Evolutionary conservation across 2,888 invertebrate genomes (phyloP), one percentile per base, ranked within the genome.

Genomic region (Drosophila koepferae): DNA sequence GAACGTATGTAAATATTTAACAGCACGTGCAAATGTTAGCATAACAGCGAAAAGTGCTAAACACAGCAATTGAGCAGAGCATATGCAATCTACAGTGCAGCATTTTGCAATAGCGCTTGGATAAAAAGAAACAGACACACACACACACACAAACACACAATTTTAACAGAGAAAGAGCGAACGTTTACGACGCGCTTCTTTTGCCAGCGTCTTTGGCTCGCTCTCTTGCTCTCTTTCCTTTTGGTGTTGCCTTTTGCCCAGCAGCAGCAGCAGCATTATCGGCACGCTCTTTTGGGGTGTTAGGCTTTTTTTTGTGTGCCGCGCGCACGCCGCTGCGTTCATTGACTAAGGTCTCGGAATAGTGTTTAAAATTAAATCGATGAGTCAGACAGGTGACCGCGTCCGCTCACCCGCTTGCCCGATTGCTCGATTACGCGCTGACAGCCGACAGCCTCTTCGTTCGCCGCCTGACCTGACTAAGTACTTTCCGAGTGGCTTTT

Each of bases 291-390:
- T 46, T 14, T 38, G 49, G 23, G 49, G 36, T 59, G 31, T 68
- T 58, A 6, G 66, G 51, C 51, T 51, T 56, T 28, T 28, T 28
- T 68, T 36, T 56, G 60, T 23, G 60, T 62, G 49, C 62, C 54
- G 63, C 56, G 61, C 59, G 61, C 59, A 62, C 64, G 63, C 51
- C 44, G 64, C 64, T 46, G 64, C 69, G 65, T 72, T 77, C 80
- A 80, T 80, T 80, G 80, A 80, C 81, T 80, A 80, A 80, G 77
- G 77, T 81, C 80, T 80, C 81, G 68, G 55, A 68, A 80, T 64
- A 72, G 70, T 72, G 70, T 73, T 81, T 81, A 75, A 81, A 81
- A 72, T 81, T 74, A 77, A 77, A 75, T 62, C 72, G 74, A 81
- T 81, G 80, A 81, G 68, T 81, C 80, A 81, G 63, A 68, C 68